These are phyloP conservation scores for Erythrocercus mccallii DNA, from an alignment of 2,113 vertebrate species.

Conservation along the genomic window DNA sequence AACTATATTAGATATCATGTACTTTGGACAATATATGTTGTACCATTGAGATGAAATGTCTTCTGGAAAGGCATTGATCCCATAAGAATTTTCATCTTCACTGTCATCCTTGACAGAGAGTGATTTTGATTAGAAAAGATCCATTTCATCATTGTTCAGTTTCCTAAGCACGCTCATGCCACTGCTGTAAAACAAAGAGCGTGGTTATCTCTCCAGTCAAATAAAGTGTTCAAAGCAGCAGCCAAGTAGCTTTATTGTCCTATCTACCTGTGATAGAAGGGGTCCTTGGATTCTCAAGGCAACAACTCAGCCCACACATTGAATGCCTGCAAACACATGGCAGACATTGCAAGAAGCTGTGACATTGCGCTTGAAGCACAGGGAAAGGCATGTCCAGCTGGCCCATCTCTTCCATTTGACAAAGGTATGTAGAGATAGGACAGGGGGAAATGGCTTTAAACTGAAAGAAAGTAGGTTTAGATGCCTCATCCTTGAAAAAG, in stretches of 20 bases:
- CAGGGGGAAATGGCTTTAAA: neutral
- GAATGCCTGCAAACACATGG: neutral
- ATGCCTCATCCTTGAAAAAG: neutral
- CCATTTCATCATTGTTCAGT: neutral
- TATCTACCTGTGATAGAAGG: neutral
- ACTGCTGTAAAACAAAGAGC: neutral
- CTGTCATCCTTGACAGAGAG: neutral
- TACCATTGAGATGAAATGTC: neutral
- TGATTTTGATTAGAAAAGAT: neutral
- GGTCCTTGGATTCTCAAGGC: neutral
- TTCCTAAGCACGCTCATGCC: neutral
- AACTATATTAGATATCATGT: neutral
- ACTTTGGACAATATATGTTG: neutral
- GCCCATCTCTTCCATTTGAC: neutral
- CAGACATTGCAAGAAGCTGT: fast-evolving
- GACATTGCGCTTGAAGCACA: fast-evolving
- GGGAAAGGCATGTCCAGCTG: neutral
- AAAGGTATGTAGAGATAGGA: neutral
- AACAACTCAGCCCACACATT: neutral
- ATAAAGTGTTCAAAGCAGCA: neutral
- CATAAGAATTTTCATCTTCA: neutral
- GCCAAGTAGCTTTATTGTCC: neutral
- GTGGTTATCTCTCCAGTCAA: neutral
- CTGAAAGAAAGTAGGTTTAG: neutral
- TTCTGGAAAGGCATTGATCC: neutral